These are phyloP conservation scores for Paedocypris sp. DNA, from an alignment of 2,113 vertebrate species.

Conservation along the genomic window DNA sequence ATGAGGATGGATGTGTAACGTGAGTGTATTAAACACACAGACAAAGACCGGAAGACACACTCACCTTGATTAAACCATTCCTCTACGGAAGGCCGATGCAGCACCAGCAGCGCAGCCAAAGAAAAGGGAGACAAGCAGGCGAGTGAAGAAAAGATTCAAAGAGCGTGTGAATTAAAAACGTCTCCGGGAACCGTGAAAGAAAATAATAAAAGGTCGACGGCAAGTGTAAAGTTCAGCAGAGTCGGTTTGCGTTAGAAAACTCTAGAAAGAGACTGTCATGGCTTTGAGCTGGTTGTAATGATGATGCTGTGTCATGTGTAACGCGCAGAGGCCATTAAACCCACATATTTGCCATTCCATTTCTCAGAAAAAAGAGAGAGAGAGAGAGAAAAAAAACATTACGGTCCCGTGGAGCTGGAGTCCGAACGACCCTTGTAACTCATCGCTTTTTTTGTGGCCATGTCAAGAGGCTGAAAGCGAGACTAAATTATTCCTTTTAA, in stretches of 20 bases:
- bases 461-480: no score
- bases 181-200: not conserved
- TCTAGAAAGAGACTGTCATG: not conserved
- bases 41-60: constrained; percentile 42
- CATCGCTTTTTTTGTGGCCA: no score
- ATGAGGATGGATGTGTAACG: not conserved
- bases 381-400: no score
- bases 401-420: no score
- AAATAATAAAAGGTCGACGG: not conserved
- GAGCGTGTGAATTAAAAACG: constrained; percentile 41
- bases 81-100: constrained; percentile 86
- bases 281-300: no score
- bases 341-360: no score
- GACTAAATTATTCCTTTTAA: constrained; percentile 20
- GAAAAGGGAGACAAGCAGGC: constrained; percentile 60
- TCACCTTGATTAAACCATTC: constrained; percentile 99
- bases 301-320: no score
- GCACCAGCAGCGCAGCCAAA: constrained; percentile 69
- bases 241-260: not conserved
- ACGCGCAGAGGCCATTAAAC: no score
- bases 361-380: no score
- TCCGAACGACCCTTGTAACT: no score
- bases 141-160: constrained; percentile 57
- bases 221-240: not conserved
- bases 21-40: not conserved